Base-by-base conservation (phyloP, 2,113 vertebrate species). In the Toxostoma redivivum region DNA sequence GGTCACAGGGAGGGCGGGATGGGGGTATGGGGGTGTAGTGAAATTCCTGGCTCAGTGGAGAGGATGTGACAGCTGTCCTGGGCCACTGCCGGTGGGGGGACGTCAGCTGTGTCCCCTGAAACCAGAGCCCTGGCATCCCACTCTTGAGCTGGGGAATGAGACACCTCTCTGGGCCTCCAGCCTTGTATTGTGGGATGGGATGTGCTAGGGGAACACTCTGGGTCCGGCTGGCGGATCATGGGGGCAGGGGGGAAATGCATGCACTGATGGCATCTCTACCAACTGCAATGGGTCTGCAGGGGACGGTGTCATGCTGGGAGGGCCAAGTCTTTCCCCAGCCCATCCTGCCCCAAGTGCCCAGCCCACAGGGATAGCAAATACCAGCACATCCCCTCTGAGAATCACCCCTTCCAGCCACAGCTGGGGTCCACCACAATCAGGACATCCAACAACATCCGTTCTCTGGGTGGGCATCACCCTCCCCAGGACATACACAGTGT, bases 41-140 rank as follows among this genome's bases (percentile, higher is more conserved):
- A 90, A 8, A 93, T 96, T 97, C 87, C 61, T 94, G 78, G 57
- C 78, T 76, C 58, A n/a, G 57, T 0, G 1, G 54, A 80, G 57
- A 69, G 70, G 67, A 94, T 65, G n/a, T 90, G 95, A 58, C 95
- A 96, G 94, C 94, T 95, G 95, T 92, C 66, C 24, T 3, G 1
- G 24, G 69, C 56, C 77, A 19, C 56, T 69, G 56, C 67, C 0
- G 2, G 62, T 6, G 42, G 35, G 53, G 42, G 50, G 18, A 44
- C 0, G 6, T 93, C 92, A 95, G 86, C 90, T 85, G 62, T 53
- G 70, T 7, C 14, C 47, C 66, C 71, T 96, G 95, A 93, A 95
- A 97, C 50, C 3, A 1, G 86, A 94, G 33, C 73, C 53, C 33
- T 9, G 11, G 33, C 6, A 15, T 94, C 19, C 42, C 9, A 2